Percentiles rank a stretch among this genome's conserved stretches.
Conservation (phyloP, 1,140 invertebrate species). For the Drosophila mayri region DNA sequence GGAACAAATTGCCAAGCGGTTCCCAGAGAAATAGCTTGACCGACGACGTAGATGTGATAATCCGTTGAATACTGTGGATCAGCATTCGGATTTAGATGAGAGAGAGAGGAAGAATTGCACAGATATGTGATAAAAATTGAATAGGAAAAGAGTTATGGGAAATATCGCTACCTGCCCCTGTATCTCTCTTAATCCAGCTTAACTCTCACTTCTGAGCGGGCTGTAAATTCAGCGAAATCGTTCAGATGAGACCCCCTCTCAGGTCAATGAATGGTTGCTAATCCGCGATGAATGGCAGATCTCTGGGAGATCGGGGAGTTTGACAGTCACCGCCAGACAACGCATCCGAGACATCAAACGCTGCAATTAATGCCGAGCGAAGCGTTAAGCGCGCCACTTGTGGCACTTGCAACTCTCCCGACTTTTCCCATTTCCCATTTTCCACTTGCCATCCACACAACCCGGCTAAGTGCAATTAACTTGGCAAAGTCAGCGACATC, state of each 20-base stretch:
- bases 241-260: background rate
- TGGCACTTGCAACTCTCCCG: slow-evolving; percentile 36
- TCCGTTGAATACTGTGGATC: slow-evolving; percentile 10
- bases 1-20: slow-evolving; percentile 37
- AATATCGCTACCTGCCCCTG: background rate
- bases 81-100: background rate
- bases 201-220: slow-evolving; percentile 20
- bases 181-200: slow-evolving; percentile 16
- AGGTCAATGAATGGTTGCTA: slow-evolving; percentile 31
- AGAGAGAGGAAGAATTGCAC: background rate
- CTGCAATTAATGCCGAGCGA: slow-evolving; percentile 49
- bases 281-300: slow-evolving; percentile 28
- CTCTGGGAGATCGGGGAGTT: slow-evolving; percentile 22
- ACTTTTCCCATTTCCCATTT: slow-evolving; percentile 28
- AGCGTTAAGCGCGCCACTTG: slow-evolving; percentile 50
- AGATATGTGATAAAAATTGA: too few relatives aligned
- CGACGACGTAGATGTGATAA: slow-evolving; percentile 16
- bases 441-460: slow-evolving; percentile 38
- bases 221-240: slow-evolving; percentile 21
- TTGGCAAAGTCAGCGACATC: slow-evolving; percentile 54
- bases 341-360: slow-evolving; percentile 42
- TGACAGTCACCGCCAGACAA: slow-evolving; percentile 23
- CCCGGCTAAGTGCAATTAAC: slow-evolving; percentile 59
- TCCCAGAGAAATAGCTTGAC: slow-evolving; percentile 35
- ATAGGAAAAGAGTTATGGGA: background rate